Evolutionary conservation across 2,797 vertebrate species (phyloP).

Genomic region (Rhynchonycteris naso): DNA sequence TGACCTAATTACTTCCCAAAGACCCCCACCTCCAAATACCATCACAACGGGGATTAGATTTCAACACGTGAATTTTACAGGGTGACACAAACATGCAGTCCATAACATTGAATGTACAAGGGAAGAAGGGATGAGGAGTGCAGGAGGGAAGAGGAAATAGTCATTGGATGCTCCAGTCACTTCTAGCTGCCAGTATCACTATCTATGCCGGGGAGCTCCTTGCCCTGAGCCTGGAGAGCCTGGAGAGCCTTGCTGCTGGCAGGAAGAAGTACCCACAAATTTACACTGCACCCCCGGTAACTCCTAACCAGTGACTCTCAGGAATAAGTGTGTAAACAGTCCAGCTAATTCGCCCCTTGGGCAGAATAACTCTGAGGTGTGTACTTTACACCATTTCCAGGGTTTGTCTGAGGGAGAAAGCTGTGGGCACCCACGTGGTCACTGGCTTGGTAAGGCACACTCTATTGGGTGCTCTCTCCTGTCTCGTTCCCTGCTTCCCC

Average conservation of each 20-base stretch:
- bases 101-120: neutral
- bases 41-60: neutral
- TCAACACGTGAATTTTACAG: neutral
- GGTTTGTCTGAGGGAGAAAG: neutral
- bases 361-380: neutral
- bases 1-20: neutral
- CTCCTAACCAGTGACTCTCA: neutral
- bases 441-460: neutral
- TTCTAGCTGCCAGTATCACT: neutral
- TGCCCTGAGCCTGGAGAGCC: neutral
- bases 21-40: neutral
- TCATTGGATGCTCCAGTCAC: too few species aligned
- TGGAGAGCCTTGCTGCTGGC: neutral
- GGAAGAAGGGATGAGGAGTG: neutral
- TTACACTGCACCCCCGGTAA: neutral
- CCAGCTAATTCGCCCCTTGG: accelerated
- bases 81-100: neutral
- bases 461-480: accelerated
- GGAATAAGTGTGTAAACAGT: too few species aligned
- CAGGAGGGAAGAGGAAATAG: neutral
- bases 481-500: neutral
- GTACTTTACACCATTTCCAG: neutral
- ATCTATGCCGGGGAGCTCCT: neutral
- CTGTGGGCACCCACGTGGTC: accelerated
- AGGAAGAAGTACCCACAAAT: neutral